Evolutionary conservation across 2,113 vertebrate species (phyloP).

Genomic region (Micromys minutus): DNA sequence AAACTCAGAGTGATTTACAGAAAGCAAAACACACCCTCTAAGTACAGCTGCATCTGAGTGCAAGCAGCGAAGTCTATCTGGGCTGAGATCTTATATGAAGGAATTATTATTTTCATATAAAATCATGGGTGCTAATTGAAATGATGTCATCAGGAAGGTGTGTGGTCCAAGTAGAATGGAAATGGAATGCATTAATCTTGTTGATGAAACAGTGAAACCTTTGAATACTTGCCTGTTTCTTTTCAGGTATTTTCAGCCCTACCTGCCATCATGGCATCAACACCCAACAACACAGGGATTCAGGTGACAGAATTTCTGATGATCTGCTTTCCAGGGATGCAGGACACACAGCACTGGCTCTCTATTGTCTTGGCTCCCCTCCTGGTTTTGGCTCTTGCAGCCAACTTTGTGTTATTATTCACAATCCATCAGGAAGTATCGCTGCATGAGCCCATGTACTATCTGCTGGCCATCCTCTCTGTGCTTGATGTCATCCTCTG

Average conservation of each 20-base stretch:
- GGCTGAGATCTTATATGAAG: background rate
- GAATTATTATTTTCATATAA: slow-evolving; percentile 1
- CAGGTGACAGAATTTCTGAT: slow-evolving; percentile 72
- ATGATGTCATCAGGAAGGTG: background rate
- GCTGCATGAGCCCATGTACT: slow-evolving; percentile 71
- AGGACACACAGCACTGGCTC: slow-evolving; percentile 72
- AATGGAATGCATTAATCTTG: background rate
- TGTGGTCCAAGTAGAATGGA: background rate
- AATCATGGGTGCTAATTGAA: background rate
- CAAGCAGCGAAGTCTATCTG: background rate
- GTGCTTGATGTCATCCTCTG: slow-evolving; percentile 71
- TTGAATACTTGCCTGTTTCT: slow-evolving; percentile 47
- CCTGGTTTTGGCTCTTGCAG: slow-evolving; percentile 59
- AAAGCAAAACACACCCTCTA: background rate
- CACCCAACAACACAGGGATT: slow-evolving; percentile 46
- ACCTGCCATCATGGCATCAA: slow-evolving; percentile 43
- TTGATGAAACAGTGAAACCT: background rate
- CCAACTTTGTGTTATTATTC: slow-evolving; percentile 63
- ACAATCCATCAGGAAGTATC: slow-evolving; percentile 49
- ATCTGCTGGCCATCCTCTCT: slow-evolving; percentile 69
- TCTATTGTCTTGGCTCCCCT: slow-evolving; percentile 66
- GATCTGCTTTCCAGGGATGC: slow-evolving; percentile 76
- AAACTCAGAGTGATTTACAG: background rate
- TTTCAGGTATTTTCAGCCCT: background rate
- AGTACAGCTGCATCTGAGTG: background rate